Conservation (phyloP, 53 echinoderm and acorn worm species). For the Holothuria leucospilota region DNA sequence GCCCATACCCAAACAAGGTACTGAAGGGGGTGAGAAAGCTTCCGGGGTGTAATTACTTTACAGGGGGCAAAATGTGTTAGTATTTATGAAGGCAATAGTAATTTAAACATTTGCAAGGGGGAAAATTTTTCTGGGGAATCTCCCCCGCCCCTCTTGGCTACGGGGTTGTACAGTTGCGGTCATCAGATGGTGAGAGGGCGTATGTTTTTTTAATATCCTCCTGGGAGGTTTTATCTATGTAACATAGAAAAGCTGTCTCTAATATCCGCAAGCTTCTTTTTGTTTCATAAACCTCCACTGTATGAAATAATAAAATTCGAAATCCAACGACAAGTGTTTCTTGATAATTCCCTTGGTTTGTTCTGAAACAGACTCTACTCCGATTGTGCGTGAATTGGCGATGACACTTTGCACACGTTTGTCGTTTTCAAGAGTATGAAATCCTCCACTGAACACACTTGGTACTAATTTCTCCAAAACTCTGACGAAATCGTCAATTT, state of each 20-base stretch:
- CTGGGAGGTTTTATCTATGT: too few relatives aligned
- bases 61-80: too few relatives aligned
- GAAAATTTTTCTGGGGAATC: too few relatives aligned
- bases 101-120: too few relatives aligned
- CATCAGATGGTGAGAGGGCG: too few relatives aligned
- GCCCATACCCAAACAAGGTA: too few relatives aligned
- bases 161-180: too few relatives aligned
- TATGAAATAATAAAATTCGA: conserved; percentile 32
- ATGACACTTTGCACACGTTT: conserved; percentile 4
- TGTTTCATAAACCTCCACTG: conserved; percentile 36
- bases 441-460: not conserved
- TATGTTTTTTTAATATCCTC: too few relatives aligned
- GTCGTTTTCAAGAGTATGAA: conserved; percentile 20
- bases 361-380: conserved; percentile 7
- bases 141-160: too few relatives aligned
- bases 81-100: too few relatives aligned
- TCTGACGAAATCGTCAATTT: conserved; percentile 39
- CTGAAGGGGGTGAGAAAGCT: too few relatives aligned
- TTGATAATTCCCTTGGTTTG: not conserved
- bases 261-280: conserved; percentile 6
- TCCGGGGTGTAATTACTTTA: too few relatives aligned
- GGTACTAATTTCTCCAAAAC: conserved; percentile 26
- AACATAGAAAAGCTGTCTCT: not conserved
- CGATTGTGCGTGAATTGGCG: not conserved
- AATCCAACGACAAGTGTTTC: conserved; percentile 36